Evolutionary conservation across 2,888 invertebrate genomes (phyloP), one percentile per base, ranked within the genome.

Genomic region (Caenorhabditis sp.): DNA sequence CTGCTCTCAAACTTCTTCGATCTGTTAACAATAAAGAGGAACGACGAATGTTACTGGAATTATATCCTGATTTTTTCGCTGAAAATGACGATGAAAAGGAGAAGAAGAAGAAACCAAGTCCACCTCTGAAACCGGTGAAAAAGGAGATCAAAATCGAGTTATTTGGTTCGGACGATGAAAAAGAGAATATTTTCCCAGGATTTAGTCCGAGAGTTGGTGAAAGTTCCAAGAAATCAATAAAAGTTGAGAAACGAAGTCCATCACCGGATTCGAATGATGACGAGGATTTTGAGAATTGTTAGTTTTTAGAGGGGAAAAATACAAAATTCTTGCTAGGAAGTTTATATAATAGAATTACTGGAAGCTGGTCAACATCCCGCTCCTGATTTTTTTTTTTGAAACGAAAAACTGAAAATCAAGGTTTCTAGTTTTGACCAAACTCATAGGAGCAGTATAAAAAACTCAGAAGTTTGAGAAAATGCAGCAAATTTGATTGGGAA

Each of bases 51-150:
- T 58, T 77, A 2, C 43, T 59, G 31, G 20, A 70, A 12, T 31
- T 70, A 10, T 77, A 77, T 59, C 77, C 77, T 1, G 77, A 77
- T 23, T 60, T 77, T 50, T 73, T 68, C 25, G 31, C n/a, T 1
- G 64, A 72, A 5, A 17, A 25, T 21, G 20, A 58, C 17, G 14
- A n/a, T 20, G 57, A 36, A 58, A 8, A 31, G 31, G 20, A 58
- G 14, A 36, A 58, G 14, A 58, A 58, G 36, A 14, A 17, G 23
- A 27, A 49, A 49, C 43, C 5, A 31, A 4, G 31, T 7, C 31
- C 31, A 7, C 31, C 31, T 31, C 10, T 10, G 4, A 31, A 31
- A 31, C 31, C 31, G 4, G 31, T 31, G 31, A 49, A 50, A 50
- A 60, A 60, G 7, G n/a, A 8, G 25, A 26, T 49, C 14, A 23